phyloP scores from a whole-genome alignment of 2,113 vertebrate species.

The Nesoenas mayeri region DNA sequence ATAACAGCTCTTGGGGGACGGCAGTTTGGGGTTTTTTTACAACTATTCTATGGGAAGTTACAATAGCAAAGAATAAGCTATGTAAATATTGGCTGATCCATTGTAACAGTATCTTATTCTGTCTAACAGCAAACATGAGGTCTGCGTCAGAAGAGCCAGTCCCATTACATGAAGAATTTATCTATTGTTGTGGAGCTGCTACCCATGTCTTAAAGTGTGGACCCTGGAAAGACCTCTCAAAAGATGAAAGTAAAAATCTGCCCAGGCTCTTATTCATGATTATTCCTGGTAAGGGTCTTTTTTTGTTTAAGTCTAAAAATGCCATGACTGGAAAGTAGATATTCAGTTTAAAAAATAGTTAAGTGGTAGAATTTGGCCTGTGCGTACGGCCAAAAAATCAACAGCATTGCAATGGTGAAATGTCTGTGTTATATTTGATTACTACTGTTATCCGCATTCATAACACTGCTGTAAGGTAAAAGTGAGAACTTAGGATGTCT shows the following conservation, averaged over 20 bases:
- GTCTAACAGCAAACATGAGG: constrained; percentile 58
- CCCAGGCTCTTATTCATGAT: constrained; percentile 77
- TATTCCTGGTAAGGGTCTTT: constrained; percentile 75
- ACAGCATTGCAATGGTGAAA: background rate
- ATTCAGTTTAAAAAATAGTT: background rate
- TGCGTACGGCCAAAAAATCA: background rate
- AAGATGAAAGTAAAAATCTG: constrained; percentile 42
- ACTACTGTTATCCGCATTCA: background rate
- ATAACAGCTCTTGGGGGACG: background rate
- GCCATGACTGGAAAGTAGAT: background rate
- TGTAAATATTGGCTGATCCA: background rate
- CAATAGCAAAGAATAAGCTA: background rate
- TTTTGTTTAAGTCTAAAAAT: background rate
- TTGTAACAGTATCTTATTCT: background rate
- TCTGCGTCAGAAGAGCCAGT: constrained; percentile 58
- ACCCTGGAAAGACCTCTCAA: constrained; percentile 75
- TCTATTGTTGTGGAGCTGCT: constrained; percentile 76
- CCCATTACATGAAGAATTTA: constrained; percentile 75
- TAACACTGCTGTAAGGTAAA: background rate
- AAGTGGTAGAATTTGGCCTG: background rate
- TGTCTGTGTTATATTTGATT: background rate
- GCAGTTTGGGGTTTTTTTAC: background rate
- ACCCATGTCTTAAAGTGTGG: constrained; percentile 80
- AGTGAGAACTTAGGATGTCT: background rate
- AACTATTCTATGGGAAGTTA: background rate